Evolutionary conservation across 2,888 invertebrate genomes (phyloP), one percentile per base, ranked within the genome.

Genomic region (Lysandra coridon): DNA sequence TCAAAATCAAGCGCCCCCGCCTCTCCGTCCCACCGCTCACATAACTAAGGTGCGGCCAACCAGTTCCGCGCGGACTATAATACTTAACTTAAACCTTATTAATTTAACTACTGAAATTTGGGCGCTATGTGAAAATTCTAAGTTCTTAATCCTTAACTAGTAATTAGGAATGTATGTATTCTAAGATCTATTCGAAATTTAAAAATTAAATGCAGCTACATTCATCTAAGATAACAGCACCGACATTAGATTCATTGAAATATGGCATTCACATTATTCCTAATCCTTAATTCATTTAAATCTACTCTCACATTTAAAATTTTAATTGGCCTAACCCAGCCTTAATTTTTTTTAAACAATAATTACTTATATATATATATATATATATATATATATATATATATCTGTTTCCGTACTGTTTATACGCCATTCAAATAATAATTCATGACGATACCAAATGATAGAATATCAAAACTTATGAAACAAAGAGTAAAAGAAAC

Each of bases 221-320:
- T 10, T 64, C 2, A 30, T 64, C 4, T 30, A 12, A 30, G 30
- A 30, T 64, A 30, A 64, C 30, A 64, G 30, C 64, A 64, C 64
- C 64, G n/a, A 62, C 23, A 64, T 30, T 64, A 64, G 64, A 64
- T 64, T 64, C 64, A 30, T 30, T 30, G 10, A 64, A 64, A 64
- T 64, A 64, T 64, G 64, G 64, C 64, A 64, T 23, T 30, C 64
- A 23, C 64, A 23, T 64, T 64, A 64, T 30, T 23, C 4, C n/a
- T 64, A 64, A 64, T 64, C 23, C 7, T 30, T 64, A 23, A 64
- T 30, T 30, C 62, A 10, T 23, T 17, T 14, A 57, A 57, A 57
- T 17, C 57, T 53, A 53, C 53, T 4, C 57, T 57, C 57, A 14
- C 4, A 17, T 14, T 57, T 57, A 57, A 57, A 57, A 4, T 57